Conservation (phyloP, 2,113 vertebrate species). For the Hemichromis elongatus region DNA sequence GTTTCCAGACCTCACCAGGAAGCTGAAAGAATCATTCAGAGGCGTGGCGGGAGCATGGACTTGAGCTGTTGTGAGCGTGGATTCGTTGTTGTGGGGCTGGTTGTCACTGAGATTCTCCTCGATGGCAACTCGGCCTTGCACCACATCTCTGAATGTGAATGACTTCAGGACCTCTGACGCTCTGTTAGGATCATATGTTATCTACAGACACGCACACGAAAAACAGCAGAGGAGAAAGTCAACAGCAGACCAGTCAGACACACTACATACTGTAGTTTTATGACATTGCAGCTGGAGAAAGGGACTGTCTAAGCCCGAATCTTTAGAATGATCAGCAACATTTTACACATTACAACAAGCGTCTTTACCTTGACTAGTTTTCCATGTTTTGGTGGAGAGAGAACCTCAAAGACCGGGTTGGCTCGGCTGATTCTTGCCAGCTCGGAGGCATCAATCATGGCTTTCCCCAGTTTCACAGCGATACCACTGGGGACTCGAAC, state of each 20-base stretch:
- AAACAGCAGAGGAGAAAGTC: neutral
- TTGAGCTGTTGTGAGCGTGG: slow-evolving; percentile 26
- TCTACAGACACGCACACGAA: slow-evolving; percentile 30
- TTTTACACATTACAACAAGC: neutral
- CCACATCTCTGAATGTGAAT: slow-evolving; percentile 83
- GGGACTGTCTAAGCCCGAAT: neutral
- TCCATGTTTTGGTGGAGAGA: slow-evolving; percentile 74
- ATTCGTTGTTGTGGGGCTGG: slow-evolving; percentile 32
- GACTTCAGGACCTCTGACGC: slow-evolving; percentile 51
- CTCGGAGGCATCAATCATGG: slow-evolving; percentile 82
- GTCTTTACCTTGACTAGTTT: slow-evolving; percentile 73
- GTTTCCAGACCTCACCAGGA: slow-evolving; percentile 77
- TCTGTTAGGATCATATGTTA: slow-evolving; percentile 48
- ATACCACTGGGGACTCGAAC: slow-evolving; percentile 74
- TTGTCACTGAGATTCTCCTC: slow-evolving; percentile 67
- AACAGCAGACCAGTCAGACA: neutral
- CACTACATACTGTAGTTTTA: neutral
- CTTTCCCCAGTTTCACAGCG: slow-evolving; percentile 72
- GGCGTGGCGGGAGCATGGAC: slow-evolving; percentile 43
- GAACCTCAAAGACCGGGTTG: slow-evolving; percentile 80
- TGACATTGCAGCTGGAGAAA: neutral
- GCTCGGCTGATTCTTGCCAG: slow-evolving; percentile 79
- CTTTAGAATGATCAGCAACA: neutral
- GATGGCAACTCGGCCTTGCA: slow-evolving; percentile 77
- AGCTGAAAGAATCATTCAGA: slow-evolving; percentile 82